Conservation (phyloP, 2,888 invertebrate species). For the Thalpophila matura region DNA sequence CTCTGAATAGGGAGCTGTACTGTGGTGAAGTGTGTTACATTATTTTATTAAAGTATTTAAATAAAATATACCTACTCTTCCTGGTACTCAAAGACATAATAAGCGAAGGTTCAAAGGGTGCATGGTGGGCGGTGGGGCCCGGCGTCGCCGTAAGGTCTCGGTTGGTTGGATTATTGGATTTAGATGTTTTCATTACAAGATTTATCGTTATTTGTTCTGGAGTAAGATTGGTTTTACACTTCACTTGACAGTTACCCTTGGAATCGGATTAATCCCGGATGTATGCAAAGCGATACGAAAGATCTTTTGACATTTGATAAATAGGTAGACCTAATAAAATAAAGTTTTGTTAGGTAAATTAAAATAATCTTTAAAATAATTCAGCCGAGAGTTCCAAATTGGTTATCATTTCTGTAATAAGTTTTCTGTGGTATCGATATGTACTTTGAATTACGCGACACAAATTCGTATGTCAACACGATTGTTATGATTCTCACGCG, state of each 20-base stretch:
- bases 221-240: conserved; percentile 30
- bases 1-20: too few relatives aligned
- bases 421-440: conserved; percentile 32
- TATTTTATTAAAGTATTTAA: conserved; percentile 26
- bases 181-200: conserved; percentile 56
- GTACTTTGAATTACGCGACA: conserved; percentile 38
- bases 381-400: background rate
- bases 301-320: conserved; percentile 14
- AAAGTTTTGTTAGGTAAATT: background rate
- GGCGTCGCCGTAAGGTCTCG: conserved; percentile 41
- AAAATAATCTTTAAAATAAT: background rate
- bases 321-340: background rate
- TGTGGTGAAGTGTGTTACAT: too few relatives aligned
- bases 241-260: conserved; percentile 9
- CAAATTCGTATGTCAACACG: conserved; percentile 58
- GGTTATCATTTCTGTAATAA: conserved; percentile 23
- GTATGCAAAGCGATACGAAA: conserved; percentile 4
- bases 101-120: conserved; percentile 45
- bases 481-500: conserved; percentile 74
- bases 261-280: conserved; percentile 12
- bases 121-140: conserved; percentile 30
- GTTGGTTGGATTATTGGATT: conserved; percentile 60
- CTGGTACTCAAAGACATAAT: conserved; percentile 54
- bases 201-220: conserved; percentile 40
- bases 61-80: conserved; percentile 35